Evolutionary conservation across 2,888 invertebrate genomes (phyloP), one percentile per base, ranked within the genome.

Genomic region (Ophion ellenae): DNA sequence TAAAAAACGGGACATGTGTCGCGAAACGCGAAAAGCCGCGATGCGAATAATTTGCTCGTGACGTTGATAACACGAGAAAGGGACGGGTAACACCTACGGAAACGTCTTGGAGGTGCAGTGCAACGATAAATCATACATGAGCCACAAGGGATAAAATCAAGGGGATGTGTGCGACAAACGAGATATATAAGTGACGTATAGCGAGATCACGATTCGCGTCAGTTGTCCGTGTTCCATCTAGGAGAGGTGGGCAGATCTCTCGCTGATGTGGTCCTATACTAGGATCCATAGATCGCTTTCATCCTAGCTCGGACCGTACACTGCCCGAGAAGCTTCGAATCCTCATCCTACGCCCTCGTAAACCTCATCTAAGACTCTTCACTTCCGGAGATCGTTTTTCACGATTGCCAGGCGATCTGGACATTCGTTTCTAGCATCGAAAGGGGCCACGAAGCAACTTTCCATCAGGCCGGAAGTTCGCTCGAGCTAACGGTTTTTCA

Each of bases 51-150:
- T 86, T 84, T 17, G 71, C n/a, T 45, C 59, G 75, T 59, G 79
- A 78, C 61, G 76, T 40, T 63, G 66, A 86, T 81, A 85, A 82
- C 87, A 84, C 63, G 81, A 81, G 76, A 81, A 82, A 59, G 75
- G 66, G 59, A 76, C 63, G 76, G 66, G 63, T 11, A 61, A 59
- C 85, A 85, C 81, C 84, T 82, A 89, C 63, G 79, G 82, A 76
- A 73, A 75, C 86, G 81, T 84, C 61, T n/a, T 4, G 53, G 67
- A 71, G 79, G 47, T 81, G 75, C 76, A 76, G 86, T 73, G 81
- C 83, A 83, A 85, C 84, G 81, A 86, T 90, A 90, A 90, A 90
- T 91, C 90, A 90, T 90, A 91, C 14, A 53, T 90, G 88, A 88
- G 88, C 90, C 89, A 87, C 88, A 73, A 88, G 69, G 90, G 88